Evolutionary conservation across 2,888 invertebrate genomes (phyloP).

Genomic region (Archaeoteleia sp.): DNA sequence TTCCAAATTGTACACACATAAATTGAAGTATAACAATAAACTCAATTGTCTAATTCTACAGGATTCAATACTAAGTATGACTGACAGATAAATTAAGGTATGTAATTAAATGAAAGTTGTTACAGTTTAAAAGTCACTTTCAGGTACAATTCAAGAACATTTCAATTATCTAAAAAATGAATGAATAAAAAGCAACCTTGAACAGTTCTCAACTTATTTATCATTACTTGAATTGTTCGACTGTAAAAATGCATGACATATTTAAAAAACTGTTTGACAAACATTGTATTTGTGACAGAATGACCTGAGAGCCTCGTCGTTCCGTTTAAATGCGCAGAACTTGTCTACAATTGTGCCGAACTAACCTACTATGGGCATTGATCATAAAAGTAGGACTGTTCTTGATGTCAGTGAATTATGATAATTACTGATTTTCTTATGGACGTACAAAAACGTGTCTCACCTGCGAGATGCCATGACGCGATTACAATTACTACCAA

Average conservation of each 20-base stretch:
- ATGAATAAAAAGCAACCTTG: too few species aligned
- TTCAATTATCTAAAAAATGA: too few species aligned
- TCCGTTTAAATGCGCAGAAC: conserved; percentile 49
- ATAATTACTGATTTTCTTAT: conserved; percentile 49
- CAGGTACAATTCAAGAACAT: neutral
- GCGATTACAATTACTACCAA: conserved; percentile 64
- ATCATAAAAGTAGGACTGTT: conserved; percentile 55
- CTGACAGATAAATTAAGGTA: too few species aligned
- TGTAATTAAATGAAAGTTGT: too few species aligned
- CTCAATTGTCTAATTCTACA: too few species aligned
- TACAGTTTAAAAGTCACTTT: too few species aligned
- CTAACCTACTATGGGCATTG: conserved; percentile 54
- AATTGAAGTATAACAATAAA: too few species aligned
- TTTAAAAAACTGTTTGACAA: neutral
- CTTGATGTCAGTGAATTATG: conserved; percentile 62
- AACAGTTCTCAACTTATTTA: neutral
- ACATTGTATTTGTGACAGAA: neutral
- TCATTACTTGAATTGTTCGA: neutral
- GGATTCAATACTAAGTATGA: too few species aligned
- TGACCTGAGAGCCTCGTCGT: neutral
- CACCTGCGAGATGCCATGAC: conserved; percentile 74
- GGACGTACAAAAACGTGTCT: conserved; percentile 63
- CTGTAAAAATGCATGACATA: neutral
- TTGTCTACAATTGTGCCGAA: conserved; percentile 53
- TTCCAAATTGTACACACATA: too few species aligned